Evolutionary conservation across 2,888 invertebrate genomes (phyloP).

Genomic region (Tipula vernalis): DNA sequence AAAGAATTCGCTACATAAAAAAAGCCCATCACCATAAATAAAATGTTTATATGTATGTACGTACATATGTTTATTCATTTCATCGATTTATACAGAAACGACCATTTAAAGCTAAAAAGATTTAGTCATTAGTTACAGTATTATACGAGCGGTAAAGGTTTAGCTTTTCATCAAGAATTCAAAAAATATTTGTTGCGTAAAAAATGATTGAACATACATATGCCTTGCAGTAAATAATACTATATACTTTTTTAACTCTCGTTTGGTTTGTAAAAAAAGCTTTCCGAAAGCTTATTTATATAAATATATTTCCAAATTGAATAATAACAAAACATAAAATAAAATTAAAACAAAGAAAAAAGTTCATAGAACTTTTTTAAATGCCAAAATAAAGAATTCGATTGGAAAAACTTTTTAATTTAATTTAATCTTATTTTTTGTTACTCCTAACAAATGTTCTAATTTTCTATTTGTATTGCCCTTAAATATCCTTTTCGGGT

Average conservation of each 20-base stretch:
- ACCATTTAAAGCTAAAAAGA: background rate
- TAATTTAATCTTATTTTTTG: background rate
- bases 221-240: background rate
- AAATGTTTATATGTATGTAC: background rate
- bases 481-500: background rate
- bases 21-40: background rate
- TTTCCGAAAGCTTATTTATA: background rate
- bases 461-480: background rate
- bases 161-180: background rate
- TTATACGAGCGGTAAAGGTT: background rate
- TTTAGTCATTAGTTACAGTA: background rate
- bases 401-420: background rate
- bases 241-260: background rate
- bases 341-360: background rate
- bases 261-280: background rate
- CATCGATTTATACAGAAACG: background rate
- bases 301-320: background rate
- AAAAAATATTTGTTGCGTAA: background rate
- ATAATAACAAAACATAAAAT: background rate
- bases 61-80: too few species aligned
- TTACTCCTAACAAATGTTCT: background rate
- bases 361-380: background rate
- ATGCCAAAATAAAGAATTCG: background rate
- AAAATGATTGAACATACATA: background rate
- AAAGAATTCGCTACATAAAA: background rate